phyloP scores from a whole-genome alignment of 2,888 invertebrate species.

The Spodoptera littoralis region DNA sequence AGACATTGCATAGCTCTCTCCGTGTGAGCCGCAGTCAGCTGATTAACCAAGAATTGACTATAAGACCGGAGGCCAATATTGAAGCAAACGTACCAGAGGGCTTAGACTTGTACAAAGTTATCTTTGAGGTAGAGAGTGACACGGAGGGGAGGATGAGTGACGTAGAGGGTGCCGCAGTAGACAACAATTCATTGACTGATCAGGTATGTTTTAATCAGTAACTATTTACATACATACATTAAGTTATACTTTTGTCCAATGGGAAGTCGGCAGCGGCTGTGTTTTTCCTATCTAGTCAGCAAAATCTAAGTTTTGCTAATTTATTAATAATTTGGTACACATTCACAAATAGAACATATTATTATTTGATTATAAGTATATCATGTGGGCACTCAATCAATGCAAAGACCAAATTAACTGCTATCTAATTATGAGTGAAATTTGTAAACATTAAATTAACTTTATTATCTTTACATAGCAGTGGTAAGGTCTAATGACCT shows the following conservation, averaged over 20 bases:
- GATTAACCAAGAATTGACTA: conserved; percentile 80
- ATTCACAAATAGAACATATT: too few relatives aligned
- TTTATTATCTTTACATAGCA: too few relatives aligned
- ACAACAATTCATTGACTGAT: conserved; percentile 67
- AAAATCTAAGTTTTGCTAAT: too few relatives aligned
- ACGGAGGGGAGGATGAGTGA: conserved; percentile 78
- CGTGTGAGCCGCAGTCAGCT: conserved; percentile 80
- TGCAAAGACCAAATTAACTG: too few relatives aligned
- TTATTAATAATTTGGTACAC: too few relatives aligned
- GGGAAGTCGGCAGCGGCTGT: too few relatives aligned
- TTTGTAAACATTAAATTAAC: too few relatives aligned
- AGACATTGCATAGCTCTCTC: conserved; percentile 78
- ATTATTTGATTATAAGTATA: too few relatives aligned
- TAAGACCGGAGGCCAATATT: conserved; percentile 84
- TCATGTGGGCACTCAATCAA: too few relatives aligned
- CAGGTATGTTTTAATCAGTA: conserved; percentile 60
- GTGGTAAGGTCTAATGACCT: too few relatives aligned
- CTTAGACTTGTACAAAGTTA: conserved; percentile 81
- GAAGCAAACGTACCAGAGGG: conserved; percentile 84
- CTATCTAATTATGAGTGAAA: too few relatives aligned
- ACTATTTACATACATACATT: not conserved
- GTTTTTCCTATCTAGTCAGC: too few relatives aligned
- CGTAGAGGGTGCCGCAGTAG: conserved; percentile 69
- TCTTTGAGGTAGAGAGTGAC: conserved; percentile 84
- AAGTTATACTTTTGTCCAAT: not conserved